Evolutionary conservation across 2,113 vertebrate species (phyloP).

Genomic region (Lontra canadensis): DNA sequence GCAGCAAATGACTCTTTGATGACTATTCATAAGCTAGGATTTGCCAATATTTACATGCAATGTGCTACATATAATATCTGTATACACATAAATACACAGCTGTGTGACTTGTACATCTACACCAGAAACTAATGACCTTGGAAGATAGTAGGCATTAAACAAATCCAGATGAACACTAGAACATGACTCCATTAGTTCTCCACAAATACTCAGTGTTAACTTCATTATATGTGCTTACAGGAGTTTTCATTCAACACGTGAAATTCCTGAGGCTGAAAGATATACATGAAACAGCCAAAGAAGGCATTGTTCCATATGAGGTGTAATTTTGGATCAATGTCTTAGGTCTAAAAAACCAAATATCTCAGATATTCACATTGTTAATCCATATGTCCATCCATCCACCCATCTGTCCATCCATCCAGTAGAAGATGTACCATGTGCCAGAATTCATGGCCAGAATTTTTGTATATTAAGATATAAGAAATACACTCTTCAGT

Average conservation of each 20-base stretch:
- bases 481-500: neutral
- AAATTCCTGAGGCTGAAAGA: slow-evolving; percentile 21
- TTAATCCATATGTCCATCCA: neutral
- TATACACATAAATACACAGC: neutral
- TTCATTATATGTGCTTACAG: neutral
- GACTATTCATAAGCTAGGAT: neutral
- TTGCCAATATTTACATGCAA: neutral
- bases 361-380: neutral
- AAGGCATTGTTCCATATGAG: neutral
- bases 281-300: neutral
- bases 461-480: slow-evolving; percentile 22
- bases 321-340: neutral
- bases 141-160: neutral
- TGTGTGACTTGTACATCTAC: neutral
- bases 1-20: neutral
- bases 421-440: neutral
- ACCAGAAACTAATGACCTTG: slow-evolving; percentile 1
- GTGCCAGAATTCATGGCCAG: neutral
- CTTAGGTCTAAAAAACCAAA: neutral
- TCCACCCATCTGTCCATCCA: neutral
- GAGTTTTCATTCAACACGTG: neutral
- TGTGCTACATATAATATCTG: neutral
- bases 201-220: neutral
- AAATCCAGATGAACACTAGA: neutral
- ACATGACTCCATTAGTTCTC: neutral